These are phyloP conservation scores for Catostomus latipinnis DNA, from an alignment of 2,797 vertebrate species.

Conservation along the genomic window DNA sequence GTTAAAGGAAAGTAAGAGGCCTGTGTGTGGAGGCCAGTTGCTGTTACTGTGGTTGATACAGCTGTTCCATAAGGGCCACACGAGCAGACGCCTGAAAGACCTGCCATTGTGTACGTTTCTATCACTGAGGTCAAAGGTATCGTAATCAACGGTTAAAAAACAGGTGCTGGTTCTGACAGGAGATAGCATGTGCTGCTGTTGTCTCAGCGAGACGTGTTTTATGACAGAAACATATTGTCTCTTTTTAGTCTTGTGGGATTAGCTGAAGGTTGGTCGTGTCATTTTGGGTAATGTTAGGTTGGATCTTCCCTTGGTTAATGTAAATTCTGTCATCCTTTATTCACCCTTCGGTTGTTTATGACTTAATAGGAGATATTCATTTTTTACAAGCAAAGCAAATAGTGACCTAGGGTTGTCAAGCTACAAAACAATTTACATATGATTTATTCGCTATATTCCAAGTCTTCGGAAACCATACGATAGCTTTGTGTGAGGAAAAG, in stretches of 20 bases:
- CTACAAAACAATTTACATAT: too few relatives aligned
- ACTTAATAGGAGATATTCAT: too few relatives aligned
- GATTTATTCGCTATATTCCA: too few relatives aligned
- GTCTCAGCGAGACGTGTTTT: neutral
- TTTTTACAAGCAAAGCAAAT: too few relatives aligned
- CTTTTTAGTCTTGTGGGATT: neutral
- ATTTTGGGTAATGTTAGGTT: neutral
- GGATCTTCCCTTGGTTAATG: neutral
- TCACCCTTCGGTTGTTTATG: too few relatives aligned
- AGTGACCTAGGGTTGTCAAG: too few relatives aligned
- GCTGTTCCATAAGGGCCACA: slow-evolving; percentile 74
- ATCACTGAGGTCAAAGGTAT: slow-evolving; percentile 59
- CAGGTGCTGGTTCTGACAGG: slow-evolving; percentile 53
- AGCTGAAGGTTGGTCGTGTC: neutral
- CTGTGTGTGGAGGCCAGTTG: slow-evolving; percentile 81
- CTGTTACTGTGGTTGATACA: slow-evolving; percentile 87
- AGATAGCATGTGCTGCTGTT: slow-evolving; percentile 41
- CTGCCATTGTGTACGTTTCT: slow-evolving; percentile 56
- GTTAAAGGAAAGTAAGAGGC: slow-evolving; percentile 64
- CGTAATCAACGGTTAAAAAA: slow-evolving; percentile 53
- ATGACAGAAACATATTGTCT: neutral
- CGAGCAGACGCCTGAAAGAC: slow-evolving; percentile 54
- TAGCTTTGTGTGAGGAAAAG: too few relatives aligned
- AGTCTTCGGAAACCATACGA: too few relatives aligned
- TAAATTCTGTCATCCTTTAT: too few relatives aligned